Evolutionary conservation across 1,140 invertebrate species (phyloP).

Genomic region (Heliconius congener): DNA sequence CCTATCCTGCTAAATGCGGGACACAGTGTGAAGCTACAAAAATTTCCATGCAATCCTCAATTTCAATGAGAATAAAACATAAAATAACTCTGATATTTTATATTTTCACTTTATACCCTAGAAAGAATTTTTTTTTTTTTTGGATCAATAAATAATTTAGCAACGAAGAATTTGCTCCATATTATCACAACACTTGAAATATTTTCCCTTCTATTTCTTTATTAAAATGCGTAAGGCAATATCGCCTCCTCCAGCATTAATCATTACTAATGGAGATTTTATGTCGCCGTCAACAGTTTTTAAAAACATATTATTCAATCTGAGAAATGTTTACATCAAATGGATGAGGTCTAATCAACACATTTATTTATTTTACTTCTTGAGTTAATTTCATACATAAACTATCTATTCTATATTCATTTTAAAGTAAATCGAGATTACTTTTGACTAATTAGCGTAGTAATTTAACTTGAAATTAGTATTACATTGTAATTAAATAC

Average conservation of each 20-base stretch:
- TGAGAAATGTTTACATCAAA: not conserved
- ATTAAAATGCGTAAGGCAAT: slow-evolving; percentile 39
- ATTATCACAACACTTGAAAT: not conserved
- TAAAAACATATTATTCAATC: not conserved
- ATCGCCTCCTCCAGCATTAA: slow-evolving; percentile 24
- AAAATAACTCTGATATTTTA: no score
- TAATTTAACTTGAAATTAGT: no score
- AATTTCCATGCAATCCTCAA: no score
- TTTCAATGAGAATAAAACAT: no score
- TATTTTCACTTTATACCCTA: no score
- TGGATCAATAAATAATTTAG: not conserved
- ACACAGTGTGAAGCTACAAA: no score
- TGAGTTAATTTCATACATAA: not conserved
- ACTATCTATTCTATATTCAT: no score
- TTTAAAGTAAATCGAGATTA: no score
- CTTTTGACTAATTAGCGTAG: no score
- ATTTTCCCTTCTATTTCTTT: not conserved
- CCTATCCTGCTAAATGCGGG: no score
- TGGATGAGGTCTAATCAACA: not conserved
- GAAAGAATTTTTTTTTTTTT: not conserved
- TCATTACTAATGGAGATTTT: slow-evolving; percentile 38
- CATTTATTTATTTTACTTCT: not conserved
- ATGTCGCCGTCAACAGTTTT: slow-evolving; percentile 27
- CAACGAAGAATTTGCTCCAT: not conserved
- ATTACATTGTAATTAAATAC: no score